Evolutionary conservation across 2,113 vertebrate species (phyloP).

Genomic region (Nasalis larvatus): DNA sequence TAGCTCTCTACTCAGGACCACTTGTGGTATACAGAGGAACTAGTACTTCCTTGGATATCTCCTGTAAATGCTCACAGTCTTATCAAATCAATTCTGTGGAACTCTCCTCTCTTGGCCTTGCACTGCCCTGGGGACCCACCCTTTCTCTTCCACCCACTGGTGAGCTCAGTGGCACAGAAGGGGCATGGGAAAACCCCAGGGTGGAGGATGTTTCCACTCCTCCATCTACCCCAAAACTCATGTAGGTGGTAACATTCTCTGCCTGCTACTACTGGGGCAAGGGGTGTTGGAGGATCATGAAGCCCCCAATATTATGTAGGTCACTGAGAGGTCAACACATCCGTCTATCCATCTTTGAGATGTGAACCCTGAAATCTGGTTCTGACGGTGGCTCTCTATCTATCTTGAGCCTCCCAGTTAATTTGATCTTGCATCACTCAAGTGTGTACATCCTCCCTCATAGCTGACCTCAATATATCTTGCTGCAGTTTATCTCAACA

Average conservation of each 20-base stretch:
- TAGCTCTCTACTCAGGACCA: neutral
- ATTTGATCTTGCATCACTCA: neutral
- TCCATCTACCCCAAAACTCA: neutral
- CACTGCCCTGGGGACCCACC: neutral
- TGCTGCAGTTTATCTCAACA: neutral
- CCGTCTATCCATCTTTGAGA: neutral
- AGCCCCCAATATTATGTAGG: neutral
- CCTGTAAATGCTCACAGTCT: neutral
- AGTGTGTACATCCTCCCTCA: neutral
- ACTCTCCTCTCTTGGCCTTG: neutral
- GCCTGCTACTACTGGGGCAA: neutral
- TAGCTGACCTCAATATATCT: neutral
- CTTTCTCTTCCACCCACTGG: neutral
- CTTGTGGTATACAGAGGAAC: neutral
- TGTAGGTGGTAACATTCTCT: neutral
- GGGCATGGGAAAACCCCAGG: constrained; percentile 36
- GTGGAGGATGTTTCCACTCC: constrained; percentile 44
- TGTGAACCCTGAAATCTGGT: neutral
- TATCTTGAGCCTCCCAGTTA: neutral
- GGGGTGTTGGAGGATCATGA: neutral
- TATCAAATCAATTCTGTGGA: neutral
- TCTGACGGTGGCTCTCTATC: neutral
- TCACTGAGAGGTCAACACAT: neutral
- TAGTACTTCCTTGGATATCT: neutral
- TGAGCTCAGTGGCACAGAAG: neutral